Evolutionary conservation across 2,888 invertebrate species (phyloP).

Genomic region (Opisthograptis luteolata): DNA sequence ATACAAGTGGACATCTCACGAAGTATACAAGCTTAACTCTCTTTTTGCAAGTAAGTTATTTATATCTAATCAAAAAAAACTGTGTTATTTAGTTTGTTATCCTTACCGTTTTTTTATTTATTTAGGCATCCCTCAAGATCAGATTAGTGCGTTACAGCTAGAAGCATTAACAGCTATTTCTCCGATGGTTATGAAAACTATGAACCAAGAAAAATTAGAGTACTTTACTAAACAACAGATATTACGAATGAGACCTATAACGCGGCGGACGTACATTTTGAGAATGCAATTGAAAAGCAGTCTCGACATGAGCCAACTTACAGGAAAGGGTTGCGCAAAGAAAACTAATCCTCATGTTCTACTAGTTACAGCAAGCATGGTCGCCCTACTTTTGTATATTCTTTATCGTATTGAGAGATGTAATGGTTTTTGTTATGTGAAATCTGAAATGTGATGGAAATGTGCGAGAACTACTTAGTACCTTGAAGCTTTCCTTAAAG

Average conservation of each 20-base stretch:
- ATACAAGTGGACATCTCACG: conserved; percentile 73
- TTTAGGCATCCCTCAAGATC: conserved; percentile 60
- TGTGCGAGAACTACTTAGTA: too few relatives aligned
- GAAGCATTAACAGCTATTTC: conserved; percentile 70
- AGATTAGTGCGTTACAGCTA: conserved; percentile 67
- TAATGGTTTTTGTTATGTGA: too few relatives aligned
- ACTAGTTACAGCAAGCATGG: conserved; percentile 7
- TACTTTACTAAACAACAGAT: conserved; percentile 74
- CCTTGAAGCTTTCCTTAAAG: too few relatives aligned
- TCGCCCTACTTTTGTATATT: conserved; percentile 6
- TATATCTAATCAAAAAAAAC: not conserved
- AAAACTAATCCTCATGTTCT: not conserved
- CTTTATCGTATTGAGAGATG: too few relatives aligned
- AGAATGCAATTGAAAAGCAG: conserved; percentile 66
- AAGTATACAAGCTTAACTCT: conserved; percentile 57
- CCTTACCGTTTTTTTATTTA: not conserved
- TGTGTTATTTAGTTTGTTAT: not conserved
- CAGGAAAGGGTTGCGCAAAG: conserved; percentile 36
- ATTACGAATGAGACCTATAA: conserved; percentile 62
- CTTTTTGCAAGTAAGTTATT: conserved; percentile 63
- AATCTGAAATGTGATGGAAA: too few relatives aligned
- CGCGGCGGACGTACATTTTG: conserved; percentile 67
- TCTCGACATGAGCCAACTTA: conserved; percentile 62
- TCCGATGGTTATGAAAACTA: conserved; percentile 58
- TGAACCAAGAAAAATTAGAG: conserved; percentile 63